Percentiles rank a stretch among this genome's conserved stretches.
Conservation (phyloP, 1,140 invertebrate species). For the Tribolium madens region DNA sequence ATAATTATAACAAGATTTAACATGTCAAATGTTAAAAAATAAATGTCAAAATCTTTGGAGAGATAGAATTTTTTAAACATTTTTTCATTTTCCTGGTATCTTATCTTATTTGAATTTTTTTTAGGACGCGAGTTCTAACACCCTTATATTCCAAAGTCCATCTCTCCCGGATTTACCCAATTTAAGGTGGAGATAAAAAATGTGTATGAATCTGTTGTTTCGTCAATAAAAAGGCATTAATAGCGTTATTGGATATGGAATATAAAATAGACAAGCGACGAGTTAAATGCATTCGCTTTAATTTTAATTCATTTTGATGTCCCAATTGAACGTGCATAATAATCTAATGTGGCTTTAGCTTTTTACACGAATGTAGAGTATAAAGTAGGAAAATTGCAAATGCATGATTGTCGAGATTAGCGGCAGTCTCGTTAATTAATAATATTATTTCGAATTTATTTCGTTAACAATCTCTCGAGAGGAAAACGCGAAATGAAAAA, state of each 20-base stretch:
- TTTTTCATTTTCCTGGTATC: no score
- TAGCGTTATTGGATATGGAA: constrained; percentile 25
- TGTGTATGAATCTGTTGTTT: constrained; percentile 20
- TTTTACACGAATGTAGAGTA: constrained; percentile 18
- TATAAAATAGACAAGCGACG: constrained; percentile 42
- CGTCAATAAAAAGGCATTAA: constrained; percentile 6
- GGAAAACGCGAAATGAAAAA: constrained; percentile 63
- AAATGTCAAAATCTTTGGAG: no score
- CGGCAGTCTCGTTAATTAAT: constrained; percentile 55
- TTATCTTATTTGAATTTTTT: no score
- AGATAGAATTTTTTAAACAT: no score
- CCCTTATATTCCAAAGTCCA: no score
- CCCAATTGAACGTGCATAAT: constrained; percentile 20
- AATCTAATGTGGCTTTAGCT: constrained; percentile 12
- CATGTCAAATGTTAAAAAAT: no score
- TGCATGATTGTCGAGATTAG: constrained; percentile 48
- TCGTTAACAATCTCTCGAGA: constrained; percentile 44
- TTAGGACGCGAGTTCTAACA: no score
- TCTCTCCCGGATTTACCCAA: no score
- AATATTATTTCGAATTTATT: constrained; percentile 60
- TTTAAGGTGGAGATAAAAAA: no score
- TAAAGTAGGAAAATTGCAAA: constrained; percentile 26
- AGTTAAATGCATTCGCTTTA: constrained; percentile 47
- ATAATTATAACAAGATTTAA: no score
- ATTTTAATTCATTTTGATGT: constrained; percentile 37